Base-by-base conservation (phyloP, 2,797 vertebrate species). In the Crocodylus rhombifer region DNA sequence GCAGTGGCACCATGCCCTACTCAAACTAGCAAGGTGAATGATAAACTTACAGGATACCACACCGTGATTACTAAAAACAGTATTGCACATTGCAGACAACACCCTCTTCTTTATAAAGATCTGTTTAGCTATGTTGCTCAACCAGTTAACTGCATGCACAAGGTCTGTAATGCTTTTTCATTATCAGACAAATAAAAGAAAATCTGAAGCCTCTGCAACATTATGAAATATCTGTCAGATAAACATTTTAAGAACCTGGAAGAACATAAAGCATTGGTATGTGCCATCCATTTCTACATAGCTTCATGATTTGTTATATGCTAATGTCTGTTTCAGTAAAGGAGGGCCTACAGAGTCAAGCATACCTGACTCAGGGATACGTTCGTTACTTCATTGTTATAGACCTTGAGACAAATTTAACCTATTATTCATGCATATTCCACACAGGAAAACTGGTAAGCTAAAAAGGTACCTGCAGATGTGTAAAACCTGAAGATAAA, bases 131-230 rank as follows among this genome's bases (percentile, higher is more conserved):
- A 90, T 90, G 42, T 83, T 83, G 21, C 60, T 16, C 30, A 83
- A 63, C 62, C 67, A 80, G 71, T 92, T 93, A 65, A 9, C 30
- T 80, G n/a, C 36, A 12, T 82, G 79, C 30, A 74, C 33, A 87
- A n/a, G 12, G 58, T 69, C 60, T 2, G 4, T 55, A 36, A 91
- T 95, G 75, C 18, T 77, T 55, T 61, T 1, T 80, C 62, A 82
- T 86, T 85, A 84, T 82, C 58, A 80, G 51, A 87, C 74, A 93
- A 87, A 42, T 83, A 64, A 88, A 42, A 92, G 60, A 88, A 25
- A 80, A 57, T 30, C 51, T 79, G 57, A 73, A 65, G 14, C 58
- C 51, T 91, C 82, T 86, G 58, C 65, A 67, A 58, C 57, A 28
- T 84, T 86, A 55, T 0, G 67, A 92, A 94, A 93, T 74, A n/a